Conservation (phyloP, 2,797 vertebrate species). For the Heliangelus exortis region DNA sequence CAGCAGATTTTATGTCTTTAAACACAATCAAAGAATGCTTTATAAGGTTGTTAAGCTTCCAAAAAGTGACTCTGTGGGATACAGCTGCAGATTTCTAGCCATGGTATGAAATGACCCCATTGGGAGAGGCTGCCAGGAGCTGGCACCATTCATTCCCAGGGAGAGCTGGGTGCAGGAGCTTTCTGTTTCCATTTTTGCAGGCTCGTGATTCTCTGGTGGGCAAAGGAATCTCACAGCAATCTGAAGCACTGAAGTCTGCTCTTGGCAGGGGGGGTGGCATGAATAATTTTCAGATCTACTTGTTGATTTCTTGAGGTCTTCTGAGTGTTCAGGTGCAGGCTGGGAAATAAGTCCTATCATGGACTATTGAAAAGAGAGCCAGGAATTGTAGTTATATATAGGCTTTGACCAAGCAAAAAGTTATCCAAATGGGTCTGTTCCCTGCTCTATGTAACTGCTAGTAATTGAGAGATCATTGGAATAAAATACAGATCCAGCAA, state of each 20-base stretch:
- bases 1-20: slow-evolving; percentile 23
- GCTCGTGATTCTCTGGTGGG: background rate
- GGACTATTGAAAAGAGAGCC: background rate
- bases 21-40: slow-evolving; percentile 24
- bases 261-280: background rate
- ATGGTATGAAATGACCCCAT: background rate
- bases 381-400: background rate
- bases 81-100: background rate
- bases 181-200: background rate
- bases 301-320: background rate
- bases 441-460: background rate
- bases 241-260: background rate
- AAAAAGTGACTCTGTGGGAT: background rate
- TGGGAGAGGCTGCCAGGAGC: background rate
- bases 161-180: background rate
- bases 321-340: background rate
- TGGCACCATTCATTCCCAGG: fast-evolving
- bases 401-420: background rate
- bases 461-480: background rate
- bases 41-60: slow-evolving; percentile 18
- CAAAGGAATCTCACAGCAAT: background rate
- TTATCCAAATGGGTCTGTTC: background rate
- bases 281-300: background rate
- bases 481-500: background rate
- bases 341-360: background rate